Base-by-base conservation (phyloP, 2,113 vertebrate genomes). In the Upupa epops region DNA sequence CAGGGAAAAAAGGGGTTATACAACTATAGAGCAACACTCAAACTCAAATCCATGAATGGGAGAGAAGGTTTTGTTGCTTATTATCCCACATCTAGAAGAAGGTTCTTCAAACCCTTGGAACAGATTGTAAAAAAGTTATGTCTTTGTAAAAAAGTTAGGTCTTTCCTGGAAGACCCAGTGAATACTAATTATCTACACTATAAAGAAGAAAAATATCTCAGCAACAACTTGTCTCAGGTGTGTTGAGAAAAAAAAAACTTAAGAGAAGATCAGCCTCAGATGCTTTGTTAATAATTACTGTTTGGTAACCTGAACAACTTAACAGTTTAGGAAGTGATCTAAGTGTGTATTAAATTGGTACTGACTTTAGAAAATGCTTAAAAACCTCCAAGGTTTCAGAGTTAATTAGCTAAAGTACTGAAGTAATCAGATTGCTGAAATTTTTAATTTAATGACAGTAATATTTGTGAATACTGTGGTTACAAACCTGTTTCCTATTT, bases 61-160 rank as follows among this genome's bases (percentile, higher is more conserved):
- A 61, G 16, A 28, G 21, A 60, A 64, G 20, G 25, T 24, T 36
- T 81, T 58, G 32, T 22, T 46, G 26, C 51, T 87, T 32, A 32
- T 14, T 14, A 12, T 29, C 25, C 40, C 16, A 10, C 8, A 16
- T 40, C 28, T 18, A 90, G 31, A 60, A 79, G 32, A 48, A 36
- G 17, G 58, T 42, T 86, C 34, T 64, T 86, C 26, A 93, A 91
- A 94, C 32, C 82, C 46, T 58, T 93, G 87, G 95, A 93, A 94
- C 86, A 18, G 40, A 60, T 14, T 14, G 28, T 0, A 3, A 71
- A 71, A 45, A 74, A 45, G 13, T 26, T 75, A 32, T 14, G 20
- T 52, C 6, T 36, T 65, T 25, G 28, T 0, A 3, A 71, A 71
- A 45, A 74, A 45, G 13, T 26, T 75, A 32, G 14, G 20, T 52